phyloP scores from a whole-genome alignment of 2,113 vertebrate species.

The Micromys minutus region DNA sequence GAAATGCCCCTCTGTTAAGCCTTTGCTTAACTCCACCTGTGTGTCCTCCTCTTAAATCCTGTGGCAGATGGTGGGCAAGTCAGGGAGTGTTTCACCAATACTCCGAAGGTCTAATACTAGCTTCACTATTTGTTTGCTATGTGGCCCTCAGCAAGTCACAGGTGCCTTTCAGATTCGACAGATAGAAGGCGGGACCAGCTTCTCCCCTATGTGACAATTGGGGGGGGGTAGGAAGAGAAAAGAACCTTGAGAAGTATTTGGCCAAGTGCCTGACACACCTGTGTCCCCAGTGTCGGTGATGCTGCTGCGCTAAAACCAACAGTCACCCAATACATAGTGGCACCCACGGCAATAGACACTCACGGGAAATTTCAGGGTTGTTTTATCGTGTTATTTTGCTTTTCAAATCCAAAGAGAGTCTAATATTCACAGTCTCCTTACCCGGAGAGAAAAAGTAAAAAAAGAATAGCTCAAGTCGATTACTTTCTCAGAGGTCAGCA shows the following conservation, averaged over 20 bases:
- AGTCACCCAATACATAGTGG: not conserved
- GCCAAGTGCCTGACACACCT: not conserved
- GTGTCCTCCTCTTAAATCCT: not conserved
- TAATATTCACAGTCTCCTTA: not conserved
- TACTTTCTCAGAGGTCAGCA: not conserved
- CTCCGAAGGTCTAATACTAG: accelerated
- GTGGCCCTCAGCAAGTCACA: not conserved
- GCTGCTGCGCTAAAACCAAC: not conserved
- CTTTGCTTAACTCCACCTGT: not conserved
- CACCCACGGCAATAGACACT: not conserved
- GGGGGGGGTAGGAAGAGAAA: not conserved
- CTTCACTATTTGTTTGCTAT: not conserved
- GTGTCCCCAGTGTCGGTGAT: not conserved
- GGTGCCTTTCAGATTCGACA: not conserved
- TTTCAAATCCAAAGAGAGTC: not conserved
- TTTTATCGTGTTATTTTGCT: not conserved
- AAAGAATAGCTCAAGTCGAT: not conserved
- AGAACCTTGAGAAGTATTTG: not conserved
- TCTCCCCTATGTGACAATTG: not conserved
- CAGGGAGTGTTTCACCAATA: not conserved
- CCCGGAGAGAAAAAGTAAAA: not conserved
- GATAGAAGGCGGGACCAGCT: not conserved
- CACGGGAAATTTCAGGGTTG: accelerated
- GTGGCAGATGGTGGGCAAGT: not conserved
- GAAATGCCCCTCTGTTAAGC: not conserved